Base-by-base conservation (phyloP, 2,888 invertebrate species). In the Drosophila kuntzei region DNA sequence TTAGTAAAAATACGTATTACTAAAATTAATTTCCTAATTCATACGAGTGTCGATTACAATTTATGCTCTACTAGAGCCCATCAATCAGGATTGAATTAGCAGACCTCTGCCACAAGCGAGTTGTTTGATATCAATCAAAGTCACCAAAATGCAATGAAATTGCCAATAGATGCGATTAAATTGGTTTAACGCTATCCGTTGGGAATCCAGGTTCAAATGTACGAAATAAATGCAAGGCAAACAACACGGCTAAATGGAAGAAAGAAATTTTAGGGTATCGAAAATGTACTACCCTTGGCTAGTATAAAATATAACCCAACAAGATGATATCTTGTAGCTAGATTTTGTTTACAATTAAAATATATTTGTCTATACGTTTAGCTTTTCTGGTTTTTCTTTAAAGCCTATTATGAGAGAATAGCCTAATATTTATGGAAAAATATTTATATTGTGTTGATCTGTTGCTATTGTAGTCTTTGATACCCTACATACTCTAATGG, bases 41-140 rank as follows among this genome's bases (percentile, higher is more conserved):
- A 27, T 27, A 32, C 47, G 22, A 36, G 36, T 14, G 20, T 5
- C 55, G 46, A 25, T 18, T 37, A 71, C 53, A 27, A 20, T 60
- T 60, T 27, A 36, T 50, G 29, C 11, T 61, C 16, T n/a, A 44
- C 3, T 22, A 4, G n/a, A 61, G 44, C 34, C 71, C 64, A 71
- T 77, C 80, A 67, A 64, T 79, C 81, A 80, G 53, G 63, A 50
- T 78, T 51, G 59, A 62, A 74, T 71, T 78, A 74, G 58, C 51
- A 61, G 47, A 39, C 36, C 60, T 34, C 51, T 36, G 32, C 14
- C 50, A 20, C 50, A 43, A 29, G 59, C 16, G 47, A 61, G 43
- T 54, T 46, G 41, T 55, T 58, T 29, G 44, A 46, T 66, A 79
- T 79, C 81, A 71, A 79, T 79, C 79, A 80, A 74, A 78, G 81